These are phyloP conservation scores for Pecten maximus DNA, from an alignment of 2,888 invertebrate genomes.

Conservation along the genomic window DNA sequence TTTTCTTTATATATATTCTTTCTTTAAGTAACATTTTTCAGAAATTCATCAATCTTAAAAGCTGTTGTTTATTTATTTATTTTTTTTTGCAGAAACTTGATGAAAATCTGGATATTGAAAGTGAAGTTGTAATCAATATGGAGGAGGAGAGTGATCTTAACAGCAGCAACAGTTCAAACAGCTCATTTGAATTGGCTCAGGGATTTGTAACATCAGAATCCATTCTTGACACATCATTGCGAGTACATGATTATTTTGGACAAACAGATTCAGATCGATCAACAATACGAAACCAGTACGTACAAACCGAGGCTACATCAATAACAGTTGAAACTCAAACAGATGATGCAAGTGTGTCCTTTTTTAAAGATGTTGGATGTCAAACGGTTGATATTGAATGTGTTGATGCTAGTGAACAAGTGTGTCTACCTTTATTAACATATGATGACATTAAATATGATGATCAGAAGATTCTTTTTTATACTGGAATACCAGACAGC, in stretches of 20 bases:
- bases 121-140: neutral
- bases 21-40: no score
- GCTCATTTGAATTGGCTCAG: neutral
- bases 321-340: constrained; percentile 12
- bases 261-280: neutral
- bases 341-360: neutral
- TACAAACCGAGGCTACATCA: neutral
- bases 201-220: constrained; percentile 35
- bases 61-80: no score
- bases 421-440: constrained; percentile 42
- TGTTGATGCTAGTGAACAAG: constrained; percentile 40
- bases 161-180: neutral
- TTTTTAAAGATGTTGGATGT: neutral
- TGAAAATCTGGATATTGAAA: neutral
- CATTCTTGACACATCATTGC: neutral
- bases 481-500: constrained; percentile 52
- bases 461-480: constrained; percentile 48
- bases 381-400: neutral
- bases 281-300: constrained; percentile 26
- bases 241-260: constrained; percentile 31
- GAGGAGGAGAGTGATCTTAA: no score
- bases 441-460: constrained; percentile 50
- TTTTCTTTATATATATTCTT: no score
- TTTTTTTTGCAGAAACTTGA: neutral
- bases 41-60: no score